phyloP scores from a whole-genome alignment of 1,140 invertebrate genomes.

The Drosophila sucinea region DNA sequence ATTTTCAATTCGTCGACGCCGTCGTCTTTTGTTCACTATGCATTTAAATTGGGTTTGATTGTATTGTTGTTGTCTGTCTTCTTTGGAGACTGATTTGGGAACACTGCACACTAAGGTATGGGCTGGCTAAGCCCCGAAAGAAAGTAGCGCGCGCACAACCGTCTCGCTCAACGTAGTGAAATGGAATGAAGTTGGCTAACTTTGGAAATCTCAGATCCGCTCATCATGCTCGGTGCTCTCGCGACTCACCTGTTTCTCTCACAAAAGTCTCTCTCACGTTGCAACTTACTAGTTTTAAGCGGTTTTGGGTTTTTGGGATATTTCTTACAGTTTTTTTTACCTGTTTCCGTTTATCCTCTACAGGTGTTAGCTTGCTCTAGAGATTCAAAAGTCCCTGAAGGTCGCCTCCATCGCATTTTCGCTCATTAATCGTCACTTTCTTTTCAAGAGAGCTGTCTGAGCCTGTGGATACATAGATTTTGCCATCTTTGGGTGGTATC shows the following conservation, averaged over 20 bases:
- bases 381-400: constrained; percentile 54
- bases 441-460: constrained; percentile 39
- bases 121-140: constrained; percentile 19
- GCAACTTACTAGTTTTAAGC: constrained; percentile 58
- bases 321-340: constrained; percentile 47
- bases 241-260: constrained; percentile 32
- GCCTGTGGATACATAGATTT: constrained; percentile 26
- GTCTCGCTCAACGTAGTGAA: constrained; percentile 38
- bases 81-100: constrained; percentile 8
- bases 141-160: constrained; percentile 45
- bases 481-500: neutral
- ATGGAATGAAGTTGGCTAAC: constrained; percentile 37
- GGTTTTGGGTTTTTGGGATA: constrained; percentile 69
- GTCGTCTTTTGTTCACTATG: constrained; percentile 30
- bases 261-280: constrained; percentile 14
- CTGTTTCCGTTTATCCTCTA: constrained; percentile 46
- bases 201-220: neutral
- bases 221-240: constrained; percentile 25
- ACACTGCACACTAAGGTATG: neutral
- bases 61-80: constrained; percentile 11
- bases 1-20: constrained; percentile 22
- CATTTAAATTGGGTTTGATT: constrained; percentile 45
- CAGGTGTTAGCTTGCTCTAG: constrained; percentile 30
- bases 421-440: constrained; percentile 78
- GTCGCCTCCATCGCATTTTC: constrained; percentile 60